Percentiles rank a stretch among this genome's conserved stretches.
Conservation (phyloP, 2,113 vertebrate species). For the Sarotherodon lohbergeri region DNA sequence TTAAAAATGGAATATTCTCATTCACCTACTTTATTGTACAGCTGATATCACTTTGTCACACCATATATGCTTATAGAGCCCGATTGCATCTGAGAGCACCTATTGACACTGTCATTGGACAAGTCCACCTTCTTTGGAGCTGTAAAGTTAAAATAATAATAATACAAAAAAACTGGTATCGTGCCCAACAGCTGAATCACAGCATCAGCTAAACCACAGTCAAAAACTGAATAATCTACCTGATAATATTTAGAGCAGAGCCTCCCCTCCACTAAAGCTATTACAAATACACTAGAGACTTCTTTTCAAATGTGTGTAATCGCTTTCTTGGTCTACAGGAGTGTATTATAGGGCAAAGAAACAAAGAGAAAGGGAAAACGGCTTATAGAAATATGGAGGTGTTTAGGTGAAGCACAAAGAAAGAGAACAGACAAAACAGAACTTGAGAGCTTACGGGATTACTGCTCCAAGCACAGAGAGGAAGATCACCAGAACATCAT, state of each 20-base stretch:
- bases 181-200: not conserved
- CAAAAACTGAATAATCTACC: constrained; percentile 7
- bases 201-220: not conserved
- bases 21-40: not conserved
- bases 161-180: not conserved
- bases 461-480: not conserved
- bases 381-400: not conserved
- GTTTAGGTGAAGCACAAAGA: not conserved
- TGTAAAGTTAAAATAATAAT: not conserved
- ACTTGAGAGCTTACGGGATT: not conserved
- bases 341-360: not conserved
- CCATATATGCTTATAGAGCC: not conserved
- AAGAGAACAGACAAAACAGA: not conserved
- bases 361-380: not conserved
- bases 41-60: not conserved
- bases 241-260: not conserved
- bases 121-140: not conserved
- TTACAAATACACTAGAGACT: not conserved
- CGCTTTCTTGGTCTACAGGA: not conserved
- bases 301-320: constrained; percentile 9
- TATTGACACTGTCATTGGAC: not conserved
- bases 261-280: not conserved
- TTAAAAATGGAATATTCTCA: not conserved
- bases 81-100: not conserved
- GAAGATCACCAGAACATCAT: not conserved